These are phyloP conservation scores for Tinea pellionella DNA, from an alignment of 2,888 invertebrate genomes.

Conservation along the genomic window DNA sequence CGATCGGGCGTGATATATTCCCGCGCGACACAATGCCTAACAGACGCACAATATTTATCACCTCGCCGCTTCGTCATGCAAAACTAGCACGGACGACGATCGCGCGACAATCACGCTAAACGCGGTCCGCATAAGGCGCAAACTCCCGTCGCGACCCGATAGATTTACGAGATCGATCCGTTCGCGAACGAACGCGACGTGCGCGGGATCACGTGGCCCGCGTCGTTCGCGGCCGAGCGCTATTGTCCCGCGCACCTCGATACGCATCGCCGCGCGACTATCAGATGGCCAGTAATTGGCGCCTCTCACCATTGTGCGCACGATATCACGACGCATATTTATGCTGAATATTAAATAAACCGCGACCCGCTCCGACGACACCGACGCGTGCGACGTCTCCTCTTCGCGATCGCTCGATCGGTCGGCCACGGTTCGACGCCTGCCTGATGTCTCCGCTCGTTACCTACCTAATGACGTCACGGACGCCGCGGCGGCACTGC, in stretches of 20 bases:
- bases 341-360: too few relatives aligned
- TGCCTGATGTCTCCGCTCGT: too few relatives aligned
- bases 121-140: not conserved
- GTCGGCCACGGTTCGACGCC: too few relatives aligned
- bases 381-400: too few relatives aligned
- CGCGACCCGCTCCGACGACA: too few relatives aligned
- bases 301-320: not conserved
- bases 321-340: too few relatives aligned
- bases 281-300: conserved; percentile 5
- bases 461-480: too few relatives aligned
- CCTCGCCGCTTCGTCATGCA: not conserved
- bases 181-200: conserved; percentile 16
- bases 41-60: not conserved
- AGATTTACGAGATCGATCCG: conserved; percentile 25
- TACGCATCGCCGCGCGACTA: not conserved
- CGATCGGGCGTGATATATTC: conserved; percentile 1
- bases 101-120: conserved; percentile 32
- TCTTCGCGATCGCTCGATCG: too few relatives aligned
- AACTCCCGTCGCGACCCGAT: not conserved
- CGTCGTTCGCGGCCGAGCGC: too few relatives aligned
- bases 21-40: not conserved
- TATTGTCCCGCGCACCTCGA: conserved; percentile 13
- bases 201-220: too few relatives aligned
- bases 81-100: not conserved
- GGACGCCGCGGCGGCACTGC: too few relatives aligned